These are phyloP conservation scores for Dasysyrphus tricinctus DNA, from an alignment of 2,888 invertebrate genomes.

Conservation along the genomic window DNA sequence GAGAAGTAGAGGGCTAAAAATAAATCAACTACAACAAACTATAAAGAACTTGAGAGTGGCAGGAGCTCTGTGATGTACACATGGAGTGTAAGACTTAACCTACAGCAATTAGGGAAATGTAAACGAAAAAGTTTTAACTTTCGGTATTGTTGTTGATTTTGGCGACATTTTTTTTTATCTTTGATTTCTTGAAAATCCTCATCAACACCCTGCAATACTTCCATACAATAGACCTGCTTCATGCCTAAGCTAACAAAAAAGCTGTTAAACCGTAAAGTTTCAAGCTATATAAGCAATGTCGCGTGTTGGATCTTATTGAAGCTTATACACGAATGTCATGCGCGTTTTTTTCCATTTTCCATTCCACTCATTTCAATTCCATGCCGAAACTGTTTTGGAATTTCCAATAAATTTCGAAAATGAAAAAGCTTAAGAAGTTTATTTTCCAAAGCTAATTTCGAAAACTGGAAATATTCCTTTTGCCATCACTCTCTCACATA, in stretches of 20 bases:
- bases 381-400: constrained; percentile 25
- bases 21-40: constrained; percentile 48
- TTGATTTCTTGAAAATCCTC: constrained; percentile 39
- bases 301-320: constrained; percentile 58
- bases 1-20: constrained; percentile 58
- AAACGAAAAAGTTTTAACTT: constrained; percentile 52
- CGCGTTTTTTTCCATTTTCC: constrained; percentile 45
- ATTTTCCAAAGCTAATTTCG: constrained; percentile 64
- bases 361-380: constrained; percentile 33
- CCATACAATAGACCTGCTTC: constrained; percentile 24
- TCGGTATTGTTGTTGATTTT: constrained; percentile 11
- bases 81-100: constrained; percentile 58
- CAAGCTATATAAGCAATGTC: constrained; percentile 47
- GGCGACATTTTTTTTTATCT: constrained; percentile 28
- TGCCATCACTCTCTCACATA: constrained; percentile 4
- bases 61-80: constrained; percentile 48
- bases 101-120: constrained; percentile 65
- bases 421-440: constrained; percentile 67
- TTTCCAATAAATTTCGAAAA: constrained; percentile 61
- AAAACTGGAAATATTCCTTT: constrained; percentile 62
- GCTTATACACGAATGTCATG: constrained; percentile 65
- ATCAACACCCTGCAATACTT: constrained; percentile 24
- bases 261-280: constrained; percentile 72
- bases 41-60: constrained; percentile 36
- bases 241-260: constrained; percentile 72